Percentiles rank a stretch among this genome's conserved stretches.
Evolutionary conservation across 2,888 invertebrate genomes (phyloP).

Genomic region (Ferdinandea cuprea): DNA sequence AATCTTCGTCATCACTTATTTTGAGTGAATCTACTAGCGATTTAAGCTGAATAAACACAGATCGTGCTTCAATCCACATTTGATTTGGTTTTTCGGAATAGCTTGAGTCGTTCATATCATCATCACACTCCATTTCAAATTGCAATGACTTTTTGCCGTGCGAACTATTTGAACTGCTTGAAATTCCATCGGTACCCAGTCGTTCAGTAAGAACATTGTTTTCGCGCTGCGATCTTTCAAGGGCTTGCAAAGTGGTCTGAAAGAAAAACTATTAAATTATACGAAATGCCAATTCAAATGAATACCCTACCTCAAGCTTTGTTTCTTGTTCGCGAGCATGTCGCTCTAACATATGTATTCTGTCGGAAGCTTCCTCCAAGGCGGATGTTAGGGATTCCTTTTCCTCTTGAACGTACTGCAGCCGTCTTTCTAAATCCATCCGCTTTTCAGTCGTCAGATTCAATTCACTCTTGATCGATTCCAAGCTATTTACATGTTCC

Average conservation of each 20-base stretch:
- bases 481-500: conserved; percentile 95
- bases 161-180: conserved; percentile 76
- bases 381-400: conserved; percentile 90
- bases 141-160: conserved; percentile 88
- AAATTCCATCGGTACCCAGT: conserved; percentile 85
- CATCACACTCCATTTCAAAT: conserved; percentile 94
- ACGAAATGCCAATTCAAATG: background rate
- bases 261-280: background rate
- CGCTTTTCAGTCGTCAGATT: conserved; percentile 92
- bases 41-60: conserved; percentile 89
- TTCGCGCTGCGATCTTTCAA: conserved; percentile 88
- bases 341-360: conserved; percentile 92
- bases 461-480: conserved; percentile 94
- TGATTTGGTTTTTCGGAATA: conserved; percentile 83
- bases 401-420: conserved; percentile 90
- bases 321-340: conserved; percentile 91
- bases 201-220: conserved; percentile 89
- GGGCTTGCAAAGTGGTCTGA: conserved; percentile 86
- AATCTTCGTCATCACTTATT: conserved; percentile 90
- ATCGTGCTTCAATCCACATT: conserved; percentile 87
- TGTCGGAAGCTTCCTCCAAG: conserved; percentile 95
- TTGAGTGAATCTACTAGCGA: conserved; percentile 89
- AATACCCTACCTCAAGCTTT: conserved; percentile 80
- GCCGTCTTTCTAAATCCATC: conserved; percentile 91
- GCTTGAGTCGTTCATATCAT: conserved; percentile 85